phyloP scores from a whole-genome alignment of 2,113 vertebrate genomes.

The Ardeotis arabs region DNA sequence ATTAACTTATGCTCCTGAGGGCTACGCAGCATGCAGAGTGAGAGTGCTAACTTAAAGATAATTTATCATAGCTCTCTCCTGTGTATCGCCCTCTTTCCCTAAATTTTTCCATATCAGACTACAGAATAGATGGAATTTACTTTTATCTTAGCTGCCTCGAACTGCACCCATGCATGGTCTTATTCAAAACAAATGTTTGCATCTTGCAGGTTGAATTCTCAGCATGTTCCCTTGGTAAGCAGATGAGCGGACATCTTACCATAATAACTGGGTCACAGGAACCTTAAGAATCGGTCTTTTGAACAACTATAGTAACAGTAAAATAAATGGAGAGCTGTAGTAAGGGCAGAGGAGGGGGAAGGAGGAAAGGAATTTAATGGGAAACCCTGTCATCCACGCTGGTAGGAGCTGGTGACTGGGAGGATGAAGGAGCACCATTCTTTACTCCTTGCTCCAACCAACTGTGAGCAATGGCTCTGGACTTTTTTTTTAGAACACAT shows the following conservation, averaged over 20 bases:
- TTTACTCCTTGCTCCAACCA: neutral
- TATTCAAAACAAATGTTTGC: neutral
- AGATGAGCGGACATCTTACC: neutral
- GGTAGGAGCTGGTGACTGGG: neutral
- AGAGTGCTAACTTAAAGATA: conserved; percentile 18
- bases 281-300: neutral
- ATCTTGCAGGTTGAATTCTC: neutral
- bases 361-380: neutral
- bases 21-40: conserved; percentile 34
- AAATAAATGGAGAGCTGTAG: neutral
- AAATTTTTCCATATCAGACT: neutral
- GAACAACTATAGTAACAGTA: neutral
- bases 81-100: neutral
- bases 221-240: neutral
- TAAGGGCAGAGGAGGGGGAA: neutral
- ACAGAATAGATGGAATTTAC: neutral
- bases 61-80: conserved; percentile 38
- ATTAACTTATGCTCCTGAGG: conserved; percentile 63
- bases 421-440: neutral
- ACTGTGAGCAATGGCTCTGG: neutral
- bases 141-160: neutral
- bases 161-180: neutral
- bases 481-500: neutral
- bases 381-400: neutral
- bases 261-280: neutral